Percentiles rank a stretch among this genome's conserved stretches.
These are phyloP conservation scores for Nyctibius bracteatus DNA, from an alignment of 2,113 vertebrate species.

Conservation along the genomic window DNA sequence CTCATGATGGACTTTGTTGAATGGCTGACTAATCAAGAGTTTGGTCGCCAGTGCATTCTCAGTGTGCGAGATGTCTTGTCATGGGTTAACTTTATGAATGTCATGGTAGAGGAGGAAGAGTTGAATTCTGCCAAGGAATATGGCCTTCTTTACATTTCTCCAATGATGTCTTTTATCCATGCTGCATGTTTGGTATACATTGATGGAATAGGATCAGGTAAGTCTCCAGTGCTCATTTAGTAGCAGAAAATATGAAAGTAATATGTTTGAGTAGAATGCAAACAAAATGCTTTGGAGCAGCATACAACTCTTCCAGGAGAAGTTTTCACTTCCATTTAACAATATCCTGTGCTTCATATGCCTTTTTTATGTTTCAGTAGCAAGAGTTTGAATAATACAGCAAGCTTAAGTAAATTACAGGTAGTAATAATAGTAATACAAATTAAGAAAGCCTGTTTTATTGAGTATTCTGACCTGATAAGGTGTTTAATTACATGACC, in stretches of 20 bases:
- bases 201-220: constrained; percentile 94
- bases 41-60: constrained; percentile 87
- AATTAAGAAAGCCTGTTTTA: not conserved
- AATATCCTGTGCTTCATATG: accelerated
- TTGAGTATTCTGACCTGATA: not conserved
- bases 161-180: constrained; percentile 86
- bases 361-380: not conserved
- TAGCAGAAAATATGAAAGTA: not conserved
- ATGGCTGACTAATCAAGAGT: constrained; percentile 90
- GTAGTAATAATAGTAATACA: not conserved
- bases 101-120: constrained; percentile 70
- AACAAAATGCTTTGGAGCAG: not conserved
- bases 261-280: not conserved
- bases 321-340: not conserved
- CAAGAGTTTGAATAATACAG: not conserved
- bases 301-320: not conserved
- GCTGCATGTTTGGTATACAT: constrained; percentile 93
- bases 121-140: constrained; percentile 6
- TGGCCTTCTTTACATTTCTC: constrained; percentile 54
- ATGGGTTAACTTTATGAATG: constrained; percentile 93
- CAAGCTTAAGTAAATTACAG: not conserved
- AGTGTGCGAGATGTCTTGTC: constrained; percentile 92
- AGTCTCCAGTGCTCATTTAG: not conserved
- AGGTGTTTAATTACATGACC: not conserved
- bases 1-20: constrained; percentile 94